Base-by-base conservation (phyloP, 2,113 vertebrate genomes). In the Brachypteracias leptosomus region DNA sequence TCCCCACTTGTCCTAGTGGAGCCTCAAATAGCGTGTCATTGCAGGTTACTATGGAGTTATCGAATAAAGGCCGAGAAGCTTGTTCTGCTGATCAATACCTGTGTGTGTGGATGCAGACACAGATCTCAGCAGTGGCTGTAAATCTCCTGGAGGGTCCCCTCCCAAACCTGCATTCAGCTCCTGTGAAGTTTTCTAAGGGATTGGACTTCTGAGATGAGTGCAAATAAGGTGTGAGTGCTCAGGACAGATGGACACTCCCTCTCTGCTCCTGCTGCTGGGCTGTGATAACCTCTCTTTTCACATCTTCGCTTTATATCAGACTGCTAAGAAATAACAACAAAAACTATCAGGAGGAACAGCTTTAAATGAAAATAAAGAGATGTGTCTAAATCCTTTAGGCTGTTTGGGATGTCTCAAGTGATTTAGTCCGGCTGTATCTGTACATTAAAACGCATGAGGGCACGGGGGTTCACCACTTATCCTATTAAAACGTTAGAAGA, bases 361-460 rank as follows among this genome's bases (percentile, higher is more conserved):
- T 97, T 96, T 97, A 94, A 93, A 95, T 77, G 73, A 86, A 97
- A 97, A 93, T 88, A 93, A 77, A 86, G 85, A 96, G 90, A 93
- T 95, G 72, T 92, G 68, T 67, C 92, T 95, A 93, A 95, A 95
- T 89, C 89, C 86, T 59, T 87, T 78, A 89, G 89, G 80, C 83
- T 92, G 72, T 97, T 97, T 95, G 94, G 61, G 70, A 63, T 90
- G 84, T 90, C 95, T 96, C 72, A 85, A 81, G 86, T 87, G 84
- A 90, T 97, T 90, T 93, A 96, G 74, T 75, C 90, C 3, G 6
- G 52, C 74, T 78, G 85, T 87, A 89, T 85, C 88, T 79, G 85
- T 75, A 87, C 85, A 65, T 82, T 93, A 85, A 93, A 91, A 75
- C 20, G 16, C 78, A 75, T 18, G 66, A 89, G 78, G 89, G 86